These are phyloP conservation scores for Casuarius casuarius DNA, from an alignment of 2,113 vertebrate species.

Conservation along the genomic window DNA sequence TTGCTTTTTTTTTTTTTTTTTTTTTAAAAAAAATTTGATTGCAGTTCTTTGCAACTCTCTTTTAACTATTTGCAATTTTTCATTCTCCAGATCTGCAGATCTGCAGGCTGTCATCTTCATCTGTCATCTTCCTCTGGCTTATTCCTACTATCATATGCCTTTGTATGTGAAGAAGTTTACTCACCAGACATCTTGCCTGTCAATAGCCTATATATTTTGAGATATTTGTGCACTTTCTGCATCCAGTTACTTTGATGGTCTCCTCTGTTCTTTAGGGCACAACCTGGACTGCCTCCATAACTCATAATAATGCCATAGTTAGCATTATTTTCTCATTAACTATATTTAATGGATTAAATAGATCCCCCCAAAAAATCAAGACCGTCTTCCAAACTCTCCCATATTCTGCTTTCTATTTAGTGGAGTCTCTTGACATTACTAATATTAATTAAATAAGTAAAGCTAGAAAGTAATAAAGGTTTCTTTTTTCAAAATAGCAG, in stretches of 20 bases:
- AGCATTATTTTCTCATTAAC: neutral
- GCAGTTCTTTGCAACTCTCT: neutral
- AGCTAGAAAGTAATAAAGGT: neutral
- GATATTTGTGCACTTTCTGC: neutral
- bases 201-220: neutral
- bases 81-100: neutral
- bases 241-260: neutral
- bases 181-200: neutral
- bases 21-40: no score
- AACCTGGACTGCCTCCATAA: rapidly evolving
- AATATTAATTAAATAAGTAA: neutral
- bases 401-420: neutral
- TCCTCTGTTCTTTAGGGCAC: neutral
- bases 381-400: neutral
- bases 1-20: neutral
- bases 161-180: neutral
- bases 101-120: neutral
- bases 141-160: neutral
- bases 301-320: no score
- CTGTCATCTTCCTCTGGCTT: neutral
- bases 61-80: neutral
- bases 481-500: neutral
- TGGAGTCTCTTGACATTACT: neutral
- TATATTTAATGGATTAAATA: neutral
- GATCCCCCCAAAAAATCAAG: no score